phyloP scores from a whole-genome alignment of 1,140 invertebrate genomes.

The Calycopis cecrops region DNA sequence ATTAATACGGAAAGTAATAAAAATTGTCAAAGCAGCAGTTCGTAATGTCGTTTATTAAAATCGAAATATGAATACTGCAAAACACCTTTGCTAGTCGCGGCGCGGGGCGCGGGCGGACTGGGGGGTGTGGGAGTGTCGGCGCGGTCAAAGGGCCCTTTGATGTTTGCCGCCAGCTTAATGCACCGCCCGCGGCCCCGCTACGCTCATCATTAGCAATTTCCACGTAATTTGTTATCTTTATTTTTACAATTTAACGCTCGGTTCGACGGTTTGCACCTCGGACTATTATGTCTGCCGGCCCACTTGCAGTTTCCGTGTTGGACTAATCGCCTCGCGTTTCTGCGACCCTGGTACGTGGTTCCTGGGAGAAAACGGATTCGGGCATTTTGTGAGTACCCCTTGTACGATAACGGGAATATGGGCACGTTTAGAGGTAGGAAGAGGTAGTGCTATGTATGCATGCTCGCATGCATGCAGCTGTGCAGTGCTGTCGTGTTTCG shows the following conservation, averaged over 20 bases:
- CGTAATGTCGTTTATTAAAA: conserved; percentile 11
- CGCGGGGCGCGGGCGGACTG: conserved; percentile 28
- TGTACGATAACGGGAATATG: too few species aligned
- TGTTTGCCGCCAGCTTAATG: conserved; percentile 73
- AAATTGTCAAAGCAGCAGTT: conserved; percentile 3
- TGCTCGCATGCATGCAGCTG: too few species aligned
- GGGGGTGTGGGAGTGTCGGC: conserved; percentile 65
- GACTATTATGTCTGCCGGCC: conserved; percentile 6
- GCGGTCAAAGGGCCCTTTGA: conserved; percentile 72
- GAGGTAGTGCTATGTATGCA: too few species aligned
- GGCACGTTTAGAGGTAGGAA: too few species aligned
- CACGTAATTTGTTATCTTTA: conserved; percentile 73
- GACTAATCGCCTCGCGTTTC: too few species aligned
- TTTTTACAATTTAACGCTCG: conserved; percentile 65
- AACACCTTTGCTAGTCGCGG: conserved; percentile 41
- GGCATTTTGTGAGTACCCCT: too few species aligned
- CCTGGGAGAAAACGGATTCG: too few species aligned
- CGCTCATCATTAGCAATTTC: conserved; percentile 73
- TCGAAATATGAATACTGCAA: conserved; percentile 21
- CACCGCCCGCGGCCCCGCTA: conserved; percentile 65
- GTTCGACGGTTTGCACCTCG: conserved; percentile 24
- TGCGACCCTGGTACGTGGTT: too few species aligned
- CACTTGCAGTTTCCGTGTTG: not conserved
- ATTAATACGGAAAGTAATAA: not conserved
- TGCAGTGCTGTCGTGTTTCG: too few species aligned